These are phyloP conservation scores for Entomobrya multifasciata DNA, from an alignment of 2,888 invertebrate species.

Conservation along the genomic window DNA sequence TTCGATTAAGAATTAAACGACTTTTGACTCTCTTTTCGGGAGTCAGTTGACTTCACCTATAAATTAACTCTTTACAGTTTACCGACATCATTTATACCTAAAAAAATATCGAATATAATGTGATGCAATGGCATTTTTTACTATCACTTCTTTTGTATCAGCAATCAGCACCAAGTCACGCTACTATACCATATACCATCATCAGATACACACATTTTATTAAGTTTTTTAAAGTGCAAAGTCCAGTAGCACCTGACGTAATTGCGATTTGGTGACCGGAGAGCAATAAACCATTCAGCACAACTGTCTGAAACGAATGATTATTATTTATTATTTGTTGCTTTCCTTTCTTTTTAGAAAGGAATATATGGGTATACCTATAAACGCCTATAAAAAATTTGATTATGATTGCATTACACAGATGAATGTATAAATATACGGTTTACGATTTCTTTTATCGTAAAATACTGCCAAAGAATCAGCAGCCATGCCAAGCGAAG, in stretches of 20 bases:
- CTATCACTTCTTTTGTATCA: slow-evolving; percentile 8
- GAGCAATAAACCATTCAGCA: slow-evolving; percentile 73
- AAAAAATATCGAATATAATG: slow-evolving; percentile 20
- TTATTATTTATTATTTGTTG: slow-evolving; percentile 68
- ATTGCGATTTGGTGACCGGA: slow-evolving; percentile 73
- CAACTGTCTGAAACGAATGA: slow-evolving; percentile 70
- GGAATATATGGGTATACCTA: too few species aligned
- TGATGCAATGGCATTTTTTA: slow-evolving; percentile 33
- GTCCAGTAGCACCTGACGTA: slow-evolving; percentile 73
- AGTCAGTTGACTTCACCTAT: slow-evolving; percentile 5
- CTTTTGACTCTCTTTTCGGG: slow-evolving; percentile 35
- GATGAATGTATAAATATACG: slow-evolving; percentile 29
- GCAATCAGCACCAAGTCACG: neutral
- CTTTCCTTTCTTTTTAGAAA: slow-evolving; percentile 35
- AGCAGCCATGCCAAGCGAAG: too few species aligned
- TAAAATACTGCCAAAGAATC: too few species aligned
- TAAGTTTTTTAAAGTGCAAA: slow-evolving; percentile 55
- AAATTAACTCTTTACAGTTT: neutral
- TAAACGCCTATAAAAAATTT: too few species aligned
- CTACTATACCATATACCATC: neutral
- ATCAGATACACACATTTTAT: neutral
- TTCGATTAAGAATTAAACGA: slow-evolving; percentile 62
- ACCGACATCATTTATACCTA: slow-evolving; percentile 13
- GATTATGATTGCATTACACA: slow-evolving; percentile 5
- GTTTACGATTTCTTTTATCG: slow-evolving; percentile 15